phyloP scores from a whole-genome alignment of 37 sponge, comb jelly and placozoan genomes.

The Chondrosia reniformis region DNA sequence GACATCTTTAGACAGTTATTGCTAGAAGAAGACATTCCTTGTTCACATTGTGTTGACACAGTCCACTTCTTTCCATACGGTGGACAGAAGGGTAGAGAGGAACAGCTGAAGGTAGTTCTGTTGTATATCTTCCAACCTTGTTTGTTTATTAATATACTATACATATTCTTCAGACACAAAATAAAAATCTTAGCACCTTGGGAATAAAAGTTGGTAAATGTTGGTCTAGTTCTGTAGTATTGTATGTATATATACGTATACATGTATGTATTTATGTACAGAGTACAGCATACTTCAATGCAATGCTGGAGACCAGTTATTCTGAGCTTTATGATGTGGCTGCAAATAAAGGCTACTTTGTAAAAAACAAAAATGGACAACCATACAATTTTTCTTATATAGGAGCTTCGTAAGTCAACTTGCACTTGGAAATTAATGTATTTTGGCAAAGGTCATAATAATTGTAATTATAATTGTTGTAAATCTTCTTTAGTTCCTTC shows the following conservation, averaged over 20 bases:
- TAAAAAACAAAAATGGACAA: slow-evolving; percentile 27
- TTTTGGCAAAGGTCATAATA: too few relatives aligned
- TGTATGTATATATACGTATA: not conserved
- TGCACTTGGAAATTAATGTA: too few relatives aligned
- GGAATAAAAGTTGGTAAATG: not conserved
- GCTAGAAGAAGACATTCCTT: slow-evolving; percentile 52
- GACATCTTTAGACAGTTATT: slow-evolving; percentile 27
- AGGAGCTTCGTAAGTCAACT: slow-evolving; percentile 31
- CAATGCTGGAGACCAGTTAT: slow-evolving; percentile 42
- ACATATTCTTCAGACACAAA: not conserved
- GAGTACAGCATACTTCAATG: slow-evolving; percentile 58
- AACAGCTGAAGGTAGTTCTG: slow-evolving; percentile 28
- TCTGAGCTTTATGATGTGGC: slow-evolving; percentile 39
- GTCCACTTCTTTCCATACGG: slow-evolving; percentile 63
- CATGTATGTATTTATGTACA: slow-evolving; percentile 11
- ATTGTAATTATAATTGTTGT: too few relatives aligned
- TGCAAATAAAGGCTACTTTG: slow-evolving; percentile 36
- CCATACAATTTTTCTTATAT: slow-evolving; percentile 51
- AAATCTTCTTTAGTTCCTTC: slow-evolving; percentile 7
- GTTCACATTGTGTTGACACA: slow-evolving; percentile 35
- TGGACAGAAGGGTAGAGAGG: slow-evolving; percentile 35
- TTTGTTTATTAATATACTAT: not conserved
- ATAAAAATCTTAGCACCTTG: not conserved
- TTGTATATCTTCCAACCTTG: not conserved
- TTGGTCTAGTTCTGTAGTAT: not conserved